These are phyloP conservation scores for Eupithecia abbreviata DNA, from an alignment of 2,888 invertebrate genomes.

Conservation along the genomic window DNA sequence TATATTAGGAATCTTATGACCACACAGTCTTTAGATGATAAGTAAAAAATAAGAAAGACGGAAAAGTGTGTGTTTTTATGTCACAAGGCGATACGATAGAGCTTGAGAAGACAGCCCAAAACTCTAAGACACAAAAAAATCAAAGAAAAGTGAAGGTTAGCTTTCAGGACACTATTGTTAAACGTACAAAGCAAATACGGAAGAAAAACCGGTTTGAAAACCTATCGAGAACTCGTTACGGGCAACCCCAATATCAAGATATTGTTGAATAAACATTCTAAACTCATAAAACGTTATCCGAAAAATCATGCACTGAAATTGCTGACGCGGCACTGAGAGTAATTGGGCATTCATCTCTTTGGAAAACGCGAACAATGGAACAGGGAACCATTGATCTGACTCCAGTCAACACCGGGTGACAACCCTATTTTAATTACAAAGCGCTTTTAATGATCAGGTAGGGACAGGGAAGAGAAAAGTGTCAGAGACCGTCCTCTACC, in stretches of 20 bases:
- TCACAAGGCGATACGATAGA: too few species aligned
- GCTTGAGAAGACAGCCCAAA: neutral
- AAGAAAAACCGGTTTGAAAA: neutral
- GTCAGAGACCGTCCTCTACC: conserved; percentile 33
- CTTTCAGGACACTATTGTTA: neutral
- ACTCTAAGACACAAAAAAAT: neutral
- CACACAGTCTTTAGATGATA: neutral
- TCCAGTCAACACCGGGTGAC: conserved; percentile 24
- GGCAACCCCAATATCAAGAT: conserved; percentile 11
- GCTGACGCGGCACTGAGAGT: conserved; percentile 54
- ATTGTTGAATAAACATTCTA: conserved; percentile 27
- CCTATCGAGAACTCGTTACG: conserved; percentile 7
- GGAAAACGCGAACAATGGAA: conserved; percentile 55
- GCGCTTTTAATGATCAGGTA: conserved; percentile 46
- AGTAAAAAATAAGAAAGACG: neutral
- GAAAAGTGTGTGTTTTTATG: too few species aligned
- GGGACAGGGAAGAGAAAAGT: conserved; percentile 36
- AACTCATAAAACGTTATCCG: conserved; percentile 29
- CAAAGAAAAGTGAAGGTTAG: neutral
- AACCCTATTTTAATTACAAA: conserved; percentile 42
- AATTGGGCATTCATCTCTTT: conserved; percentile 56
- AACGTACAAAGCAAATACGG: neutral
- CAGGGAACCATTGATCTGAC: conserved; percentile 39
- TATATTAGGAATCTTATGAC: neutral
- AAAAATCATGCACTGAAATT: conserved; percentile 48